A percentile compares a stretch with the other conserved stretches of the same genome.
phyloP scores from a whole-genome alignment of 2,888 invertebrate species.

The Arrhopalites spinosus region DNA sequence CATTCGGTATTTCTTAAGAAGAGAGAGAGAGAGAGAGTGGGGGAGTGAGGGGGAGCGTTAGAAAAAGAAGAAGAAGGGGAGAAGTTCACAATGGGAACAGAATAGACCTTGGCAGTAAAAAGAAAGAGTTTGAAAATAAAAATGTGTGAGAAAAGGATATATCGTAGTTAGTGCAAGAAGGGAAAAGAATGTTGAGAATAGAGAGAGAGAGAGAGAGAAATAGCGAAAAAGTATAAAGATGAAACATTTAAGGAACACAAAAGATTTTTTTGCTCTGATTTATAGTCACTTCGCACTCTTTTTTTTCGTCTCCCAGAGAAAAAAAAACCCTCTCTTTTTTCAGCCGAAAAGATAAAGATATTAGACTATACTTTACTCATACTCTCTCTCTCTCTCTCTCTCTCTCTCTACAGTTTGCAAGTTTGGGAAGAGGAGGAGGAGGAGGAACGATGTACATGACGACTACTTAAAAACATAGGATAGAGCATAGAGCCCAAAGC shows the following conservation, averaged over 20 bases:
- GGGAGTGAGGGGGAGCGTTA: neutral
- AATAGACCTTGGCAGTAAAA: constrained; percentile 35
- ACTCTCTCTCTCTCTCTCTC: constrained; percentile 39
- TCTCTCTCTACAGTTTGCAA: constrained; percentile 39
- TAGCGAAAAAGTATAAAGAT: constrained; percentile 55
- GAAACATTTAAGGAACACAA: constrained; percentile 56
- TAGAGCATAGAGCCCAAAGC: neutral
- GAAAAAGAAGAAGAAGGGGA: constrained; percentile 6
- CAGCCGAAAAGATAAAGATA: constrained; percentile 42
- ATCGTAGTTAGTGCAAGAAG: constrained; percentile 35
- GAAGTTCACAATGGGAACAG: constrained; percentile 10
- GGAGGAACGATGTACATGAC: neutral
- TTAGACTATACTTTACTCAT: constrained; percentile 37
- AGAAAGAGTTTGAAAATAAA: constrained; percentile 43
- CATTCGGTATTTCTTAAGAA: constrained; percentile 1
- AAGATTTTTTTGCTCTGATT: constrained; percentile 55
- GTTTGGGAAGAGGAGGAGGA: neutral
- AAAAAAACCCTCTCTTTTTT: constrained; percentile 35
- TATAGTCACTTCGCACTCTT: constrained; percentile 56
- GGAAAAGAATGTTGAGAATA: constrained; percentile 32
- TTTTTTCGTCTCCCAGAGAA: constrained; percentile 35
- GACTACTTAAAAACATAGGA: neutral
- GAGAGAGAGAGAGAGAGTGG: neutral
- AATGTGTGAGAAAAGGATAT: constrained; percentile 42
- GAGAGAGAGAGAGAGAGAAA: constrained; percentile 47